Evolutionary conservation across 1,140 invertebrate species (phyloP), one percentile per base, ranked within the genome.

Genomic region (Drosophila pseudoananassae): DNA sequence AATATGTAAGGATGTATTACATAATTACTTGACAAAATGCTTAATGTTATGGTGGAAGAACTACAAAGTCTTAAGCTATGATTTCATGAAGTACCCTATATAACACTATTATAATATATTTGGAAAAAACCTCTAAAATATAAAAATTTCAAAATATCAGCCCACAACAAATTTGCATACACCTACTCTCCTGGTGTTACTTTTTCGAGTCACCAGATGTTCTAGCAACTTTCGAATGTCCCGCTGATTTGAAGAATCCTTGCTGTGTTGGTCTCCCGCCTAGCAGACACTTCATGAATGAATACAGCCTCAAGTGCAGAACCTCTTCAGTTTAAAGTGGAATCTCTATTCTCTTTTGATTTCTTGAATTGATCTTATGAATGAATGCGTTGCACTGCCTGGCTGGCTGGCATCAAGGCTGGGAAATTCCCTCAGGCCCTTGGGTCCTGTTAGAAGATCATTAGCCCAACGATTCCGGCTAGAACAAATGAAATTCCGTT

Each of bases 311-410:
- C 64, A 68, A 81, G 69, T 81, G 82, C 63, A 70, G 75, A 81
- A 76, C 74, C 84, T 89, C 85, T 90, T 89, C 75, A 90, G 60
- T 84, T 78, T 90, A 61, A 89, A 90, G 84, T 90, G 84, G 80
- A 76, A 78, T 65, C 64, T 65, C 78, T 80, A 17, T 43, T 17
- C n/a, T 43, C 8, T 43, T 43, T 15, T 43, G n/a, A 14, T 43
- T 43, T 17, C 14, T 43, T 54, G 51, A 38, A 65, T 46, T 43
- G 50, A n/a, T 69, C 58, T 73, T 80, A 89, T 89, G 84, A 88
- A 81, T 78, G 59, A 54, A 53, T 66, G 60, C 47, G 38, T 46
- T 58, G 54, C 43, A 47, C 61, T 60, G 56, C 61, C 61, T 33
- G n/a, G 14, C 61, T 60, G 56, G 58, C 61, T 40, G n/a, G 14